phyloP scores from a whole-genome alignment of 2,797 vertebrate species.

The Cuculus canorus region DNA sequence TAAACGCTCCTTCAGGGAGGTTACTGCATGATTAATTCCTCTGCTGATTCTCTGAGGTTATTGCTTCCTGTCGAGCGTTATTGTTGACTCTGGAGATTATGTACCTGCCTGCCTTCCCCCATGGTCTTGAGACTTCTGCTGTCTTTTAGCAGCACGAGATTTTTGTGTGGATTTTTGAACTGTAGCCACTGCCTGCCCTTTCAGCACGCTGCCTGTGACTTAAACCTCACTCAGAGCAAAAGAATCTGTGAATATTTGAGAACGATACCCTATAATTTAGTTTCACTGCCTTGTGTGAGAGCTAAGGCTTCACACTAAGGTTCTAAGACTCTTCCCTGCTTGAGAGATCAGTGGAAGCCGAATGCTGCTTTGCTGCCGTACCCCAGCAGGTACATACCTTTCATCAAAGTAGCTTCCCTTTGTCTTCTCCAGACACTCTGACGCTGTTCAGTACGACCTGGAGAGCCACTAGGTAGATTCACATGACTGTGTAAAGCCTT shows the following conservation, averaged over 20 bases:
- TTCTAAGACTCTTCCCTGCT: not conserved
- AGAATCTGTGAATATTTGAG: not conserved
- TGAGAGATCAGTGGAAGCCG: not conserved
- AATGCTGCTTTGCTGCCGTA: not conserved
- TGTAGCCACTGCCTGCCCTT: not conserved
- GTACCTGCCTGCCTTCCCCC: not conserved
- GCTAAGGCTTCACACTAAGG: not conserved
- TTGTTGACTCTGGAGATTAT: accelerated
- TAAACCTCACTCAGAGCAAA: not conserved
- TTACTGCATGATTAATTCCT: not conserved
- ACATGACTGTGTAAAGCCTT: not conserved
- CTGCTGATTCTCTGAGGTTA: not conserved
- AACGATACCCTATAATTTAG: not conserved
- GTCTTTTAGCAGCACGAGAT: not conserved
- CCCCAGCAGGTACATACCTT: not conserved
- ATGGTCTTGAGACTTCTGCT: not conserved
- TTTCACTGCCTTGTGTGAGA: not conserved
- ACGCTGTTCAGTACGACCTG: not conserved
- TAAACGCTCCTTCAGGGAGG: not conserved
- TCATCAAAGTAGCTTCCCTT: not conserved
- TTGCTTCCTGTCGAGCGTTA: not conserved
- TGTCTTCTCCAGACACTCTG: not conserved
- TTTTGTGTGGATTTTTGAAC: not conserved
- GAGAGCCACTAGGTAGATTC: not conserved
- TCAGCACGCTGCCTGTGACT: not conserved